Evolutionary conservation across 2,797 vertebrate genomes (phyloP).

Genomic region (Gymnoscopelus microlampas): DNA sequence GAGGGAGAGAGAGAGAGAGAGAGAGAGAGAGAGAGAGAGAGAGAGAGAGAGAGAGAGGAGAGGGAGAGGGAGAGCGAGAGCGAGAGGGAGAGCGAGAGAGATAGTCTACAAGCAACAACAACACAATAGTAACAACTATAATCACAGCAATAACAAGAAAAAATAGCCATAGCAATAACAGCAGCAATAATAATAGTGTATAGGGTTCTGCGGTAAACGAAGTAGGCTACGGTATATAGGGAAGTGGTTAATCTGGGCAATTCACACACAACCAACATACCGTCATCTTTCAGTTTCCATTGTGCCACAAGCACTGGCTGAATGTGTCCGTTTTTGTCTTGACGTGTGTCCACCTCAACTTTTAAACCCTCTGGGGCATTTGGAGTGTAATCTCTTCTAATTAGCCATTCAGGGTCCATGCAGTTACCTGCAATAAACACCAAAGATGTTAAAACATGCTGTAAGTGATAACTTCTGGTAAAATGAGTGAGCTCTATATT

Average conservation of each 20-base stretch:
- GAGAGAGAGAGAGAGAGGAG: no score
- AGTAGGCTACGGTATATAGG: no score
- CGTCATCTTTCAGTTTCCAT: slow-evolving; percentile 77
- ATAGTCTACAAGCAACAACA: no score
- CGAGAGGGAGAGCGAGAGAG: no score
- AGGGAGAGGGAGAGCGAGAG: no score
- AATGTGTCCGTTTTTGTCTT: slow-evolving; percentile 57
- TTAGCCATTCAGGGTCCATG: slow-evolving; percentile 56
- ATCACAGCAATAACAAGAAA: not conserved
- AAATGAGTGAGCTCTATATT: not conserved
- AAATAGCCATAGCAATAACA: no score
- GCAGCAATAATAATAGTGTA: no score
- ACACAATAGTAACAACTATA: no score
- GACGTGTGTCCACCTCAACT: slow-evolving; percentile 32
- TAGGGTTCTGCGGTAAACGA: no score
- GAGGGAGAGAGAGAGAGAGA: no score
- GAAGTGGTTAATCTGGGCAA: not conserved
- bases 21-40: no score
- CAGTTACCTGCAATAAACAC: slow-evolving; percentile 68
- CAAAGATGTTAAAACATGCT: slow-evolving; percentile 6
- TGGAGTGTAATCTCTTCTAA: slow-evolving; percentile 56
- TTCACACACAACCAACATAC: slow-evolving; percentile 49
- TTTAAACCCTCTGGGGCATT: slow-evolving; percentile 58
- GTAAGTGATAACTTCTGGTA: not conserved
- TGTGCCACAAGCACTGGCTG: slow-evolving; percentile 67